Evolutionary conservation across 2,797 vertebrate genomes (phyloP).

Genomic region (Zalophus californianus): DNA sequence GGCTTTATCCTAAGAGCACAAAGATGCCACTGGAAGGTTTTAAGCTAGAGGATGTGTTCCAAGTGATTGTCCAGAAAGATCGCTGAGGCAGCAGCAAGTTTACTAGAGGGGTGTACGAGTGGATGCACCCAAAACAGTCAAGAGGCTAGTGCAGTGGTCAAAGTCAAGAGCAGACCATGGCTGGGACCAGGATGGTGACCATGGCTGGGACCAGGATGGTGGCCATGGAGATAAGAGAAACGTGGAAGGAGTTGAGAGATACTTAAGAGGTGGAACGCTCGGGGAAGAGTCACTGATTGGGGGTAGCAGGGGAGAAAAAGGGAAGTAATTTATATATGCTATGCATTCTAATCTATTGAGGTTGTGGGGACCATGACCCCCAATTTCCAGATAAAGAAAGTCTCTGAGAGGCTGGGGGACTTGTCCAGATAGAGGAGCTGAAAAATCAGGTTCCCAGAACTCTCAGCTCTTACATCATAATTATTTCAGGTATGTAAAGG

Average conservation of each 20-base stretch:
- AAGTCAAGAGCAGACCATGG: neutral
- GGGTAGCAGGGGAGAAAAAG: neutral
- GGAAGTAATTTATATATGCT: neutral
- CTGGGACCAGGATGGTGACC: neutral
- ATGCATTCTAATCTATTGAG: neutral
- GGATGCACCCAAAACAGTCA: neutral
- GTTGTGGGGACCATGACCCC: neutral
- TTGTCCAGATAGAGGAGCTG: neutral
- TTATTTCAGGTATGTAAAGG: slow-evolving; percentile 44
- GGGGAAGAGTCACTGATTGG: neutral
- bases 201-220: neutral
- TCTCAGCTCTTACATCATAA: neutral
- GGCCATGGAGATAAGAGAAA: neutral
- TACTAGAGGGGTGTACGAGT: neutral
- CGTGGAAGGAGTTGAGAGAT: neutral
- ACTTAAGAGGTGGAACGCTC: neutral
- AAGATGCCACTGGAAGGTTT: neutral
- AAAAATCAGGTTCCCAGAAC: slow-evolving; percentile 2
- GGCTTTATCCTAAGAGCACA: neutral
- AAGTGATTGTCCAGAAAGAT: neutral
- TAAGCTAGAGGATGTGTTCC: neutral
- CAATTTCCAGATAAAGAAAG: neutral
- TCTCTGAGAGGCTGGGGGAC: neutral
- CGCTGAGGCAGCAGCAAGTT: neutral
- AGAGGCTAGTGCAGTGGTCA: neutral